Evolutionary conservation across 2,113 vertebrate species (phyloP).

Genomic region (Alethe castanea): DNA sequence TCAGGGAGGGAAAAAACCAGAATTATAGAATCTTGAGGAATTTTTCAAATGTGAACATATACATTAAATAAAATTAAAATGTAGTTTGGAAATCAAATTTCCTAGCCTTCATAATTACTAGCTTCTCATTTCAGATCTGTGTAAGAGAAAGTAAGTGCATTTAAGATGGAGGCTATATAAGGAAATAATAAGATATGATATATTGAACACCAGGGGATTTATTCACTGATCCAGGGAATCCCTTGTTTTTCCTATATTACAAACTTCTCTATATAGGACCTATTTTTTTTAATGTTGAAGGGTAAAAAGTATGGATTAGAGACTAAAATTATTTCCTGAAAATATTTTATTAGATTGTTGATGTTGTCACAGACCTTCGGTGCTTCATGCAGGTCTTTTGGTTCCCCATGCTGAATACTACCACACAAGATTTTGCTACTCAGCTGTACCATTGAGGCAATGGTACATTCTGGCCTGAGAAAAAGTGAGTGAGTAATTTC

Average conservation of each 20-base stretch:
- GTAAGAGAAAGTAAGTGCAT: background rate
- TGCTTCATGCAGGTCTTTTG: background rate
- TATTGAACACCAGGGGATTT: background rate
- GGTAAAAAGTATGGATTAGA: background rate
- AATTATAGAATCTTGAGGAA: background rate
- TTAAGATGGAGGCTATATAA: background rate
- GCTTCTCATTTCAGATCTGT: background rate
- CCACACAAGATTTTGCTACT: background rate
- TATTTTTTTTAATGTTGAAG: background rate
- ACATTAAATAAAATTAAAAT: background rate
- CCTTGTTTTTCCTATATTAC: background rate
- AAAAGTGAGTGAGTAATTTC: background rate
- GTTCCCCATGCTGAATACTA: background rate
- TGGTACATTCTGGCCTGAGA: background rate
- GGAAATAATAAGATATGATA: background rate
- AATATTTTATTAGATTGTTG: background rate
- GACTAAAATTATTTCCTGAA: background rate
- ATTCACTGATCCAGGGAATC: background rate
- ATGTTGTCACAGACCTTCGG: background rate
- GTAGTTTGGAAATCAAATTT: background rate
- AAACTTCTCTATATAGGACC: background rate
- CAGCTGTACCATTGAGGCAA: background rate
- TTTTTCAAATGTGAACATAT: background rate
- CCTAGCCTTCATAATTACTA: background rate
- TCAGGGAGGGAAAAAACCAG: background rate